Conservation (phyloP, 1,140 invertebrate species). For the Hylyphantes graminicola region DNA sequence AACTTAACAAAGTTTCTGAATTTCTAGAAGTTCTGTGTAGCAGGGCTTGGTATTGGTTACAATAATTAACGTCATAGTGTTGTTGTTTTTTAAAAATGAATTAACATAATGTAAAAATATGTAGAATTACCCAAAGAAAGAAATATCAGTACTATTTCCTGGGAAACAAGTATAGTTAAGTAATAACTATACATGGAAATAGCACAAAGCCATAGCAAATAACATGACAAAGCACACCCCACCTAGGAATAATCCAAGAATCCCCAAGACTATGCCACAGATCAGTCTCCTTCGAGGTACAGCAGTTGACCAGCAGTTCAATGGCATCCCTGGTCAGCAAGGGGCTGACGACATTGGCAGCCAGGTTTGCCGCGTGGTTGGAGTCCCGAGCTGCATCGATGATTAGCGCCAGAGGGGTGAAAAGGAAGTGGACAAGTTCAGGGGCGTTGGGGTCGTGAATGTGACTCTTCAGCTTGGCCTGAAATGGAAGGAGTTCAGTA, state of each 20-base stretch:
- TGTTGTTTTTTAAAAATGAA: too few species aligned
- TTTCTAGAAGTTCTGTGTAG: too few species aligned
- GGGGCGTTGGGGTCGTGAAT: constrained; percentile 99
- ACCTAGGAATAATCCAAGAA: constrained; percentile 76
- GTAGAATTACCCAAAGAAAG: too few species aligned
- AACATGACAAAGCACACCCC: not conserved
- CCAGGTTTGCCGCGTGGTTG: constrained; percentile 49
- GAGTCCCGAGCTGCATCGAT: constrained; percentile 70
- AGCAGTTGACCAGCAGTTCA: constrained; percentile 94
- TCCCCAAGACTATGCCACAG: constrained; percentile 96
- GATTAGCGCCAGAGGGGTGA: constrained; percentile 95
- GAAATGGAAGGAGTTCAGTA: not conserved
- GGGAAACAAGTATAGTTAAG: too few species aligned
- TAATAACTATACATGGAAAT: too few species aligned
- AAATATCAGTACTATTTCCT: too few species aligned
- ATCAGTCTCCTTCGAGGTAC: constrained; percentile 98
- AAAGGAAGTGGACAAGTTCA: constrained; percentile 97
- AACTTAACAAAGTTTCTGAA: too few species aligned
- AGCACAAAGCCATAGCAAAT: not conserved
- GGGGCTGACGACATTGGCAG: constrained; percentile 86
- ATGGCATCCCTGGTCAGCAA: constrained; percentile 93
- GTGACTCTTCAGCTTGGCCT: constrained; percentile 62
- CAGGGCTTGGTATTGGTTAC: too few species aligned
- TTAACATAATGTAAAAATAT: too few species aligned
- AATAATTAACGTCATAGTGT: too few species aligned